Evolutionary conservation across 2,797 vertebrate species (phyloP).

Genomic region (Danionella dracula): DNA sequence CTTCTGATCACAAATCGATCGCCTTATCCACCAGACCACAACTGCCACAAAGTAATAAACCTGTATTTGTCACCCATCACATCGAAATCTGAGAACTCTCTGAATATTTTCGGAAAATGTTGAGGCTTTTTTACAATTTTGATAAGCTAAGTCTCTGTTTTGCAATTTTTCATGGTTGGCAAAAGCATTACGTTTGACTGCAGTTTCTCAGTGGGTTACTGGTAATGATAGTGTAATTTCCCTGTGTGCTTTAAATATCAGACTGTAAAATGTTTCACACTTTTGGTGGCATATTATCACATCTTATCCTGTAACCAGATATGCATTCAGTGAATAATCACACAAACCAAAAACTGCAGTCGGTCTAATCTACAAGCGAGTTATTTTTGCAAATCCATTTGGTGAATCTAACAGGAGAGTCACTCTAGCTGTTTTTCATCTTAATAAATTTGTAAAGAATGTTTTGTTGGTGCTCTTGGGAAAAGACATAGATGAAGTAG

Average conservation of each 20-base stretch:
- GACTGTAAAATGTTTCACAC: neutral
- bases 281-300: too few species aligned
- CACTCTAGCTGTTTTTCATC: constrained; percentile 2
- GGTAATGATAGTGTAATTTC: neutral
- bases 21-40: too few species aligned
- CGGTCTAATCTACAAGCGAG: neutral
- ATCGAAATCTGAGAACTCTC: neutral
- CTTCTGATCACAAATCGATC: too few species aligned
- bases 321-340: neutral
- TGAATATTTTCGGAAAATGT: neutral
- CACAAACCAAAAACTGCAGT: too few species aligned
- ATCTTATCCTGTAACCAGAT: neutral
- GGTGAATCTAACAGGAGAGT: neutral
- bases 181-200: neutral
- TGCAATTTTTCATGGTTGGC: neutral
- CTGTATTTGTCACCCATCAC: neutral
- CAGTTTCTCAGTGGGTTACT: neutral
- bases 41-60: too few species aligned
- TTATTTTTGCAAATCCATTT: neutral
- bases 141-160: neutral
- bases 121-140: neutral
- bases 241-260: constrained; percentile 1
- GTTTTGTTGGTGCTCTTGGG: constrained; percentile 6
- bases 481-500: constrained; percentile 15
- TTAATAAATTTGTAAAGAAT: neutral